Evolutionary conservation across 1,140 invertebrate species (phyloP).

Genomic region (Drosophila nikananu): DNA sequence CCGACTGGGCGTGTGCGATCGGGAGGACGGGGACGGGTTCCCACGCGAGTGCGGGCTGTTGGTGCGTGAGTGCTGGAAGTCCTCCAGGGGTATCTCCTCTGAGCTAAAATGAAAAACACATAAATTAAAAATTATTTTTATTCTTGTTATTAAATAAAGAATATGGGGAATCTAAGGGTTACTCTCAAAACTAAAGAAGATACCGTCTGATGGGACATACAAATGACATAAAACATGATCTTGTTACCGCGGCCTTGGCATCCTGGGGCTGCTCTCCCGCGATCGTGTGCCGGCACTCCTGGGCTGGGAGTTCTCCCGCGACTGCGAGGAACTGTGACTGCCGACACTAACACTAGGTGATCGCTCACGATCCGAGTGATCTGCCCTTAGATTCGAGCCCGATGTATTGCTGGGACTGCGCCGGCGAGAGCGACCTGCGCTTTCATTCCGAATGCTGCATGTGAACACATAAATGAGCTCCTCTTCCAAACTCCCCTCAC

Average conservation of each 20-base stretch:
- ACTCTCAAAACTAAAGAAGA: not conserved
- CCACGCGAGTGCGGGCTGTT: slow-evolving; percentile 78
- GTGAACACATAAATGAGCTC: slow-evolving; percentile 2
- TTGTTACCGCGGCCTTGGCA: slow-evolving; percentile 88
- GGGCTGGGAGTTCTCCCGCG: slow-evolving; percentile 69
- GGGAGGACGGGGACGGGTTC: slow-evolving; percentile 68
- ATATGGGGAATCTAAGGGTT: not conserved
- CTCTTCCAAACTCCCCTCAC: too few species aligned
- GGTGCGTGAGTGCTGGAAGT: slow-evolving; percentile 87
- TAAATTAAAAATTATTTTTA: not conserved
- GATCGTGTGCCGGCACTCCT: slow-evolving; percentile 86
- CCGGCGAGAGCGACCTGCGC: slow-evolving; percentile 73
- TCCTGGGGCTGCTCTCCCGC: slow-evolving; percentile 89
- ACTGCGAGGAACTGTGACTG: slow-evolving; percentile 74
- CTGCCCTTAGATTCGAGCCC: slow-evolving; percentile 42
- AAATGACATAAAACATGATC: slow-evolving; percentile 9
- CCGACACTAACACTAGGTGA: slow-evolving; percentile 68
- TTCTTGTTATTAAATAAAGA: not conserved
- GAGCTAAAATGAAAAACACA: slow-evolving; percentile 85
- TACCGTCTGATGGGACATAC: slow-evolving; percentile 10
- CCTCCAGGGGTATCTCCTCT: slow-evolving; percentile 94
- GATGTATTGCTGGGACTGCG: slow-evolving; percentile 70
- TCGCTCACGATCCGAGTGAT: slow-evolving; percentile 57
- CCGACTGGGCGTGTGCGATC: slow-evolving; percentile 78
- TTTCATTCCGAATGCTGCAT: slow-evolving; percentile 81